A percentile compares a stretch with the other conserved stretches of the same genome.
phyloP scores from a whole-genome alignment of 2,113 vertebrate species.

The Phalacrocorax pelagicus region DNA sequence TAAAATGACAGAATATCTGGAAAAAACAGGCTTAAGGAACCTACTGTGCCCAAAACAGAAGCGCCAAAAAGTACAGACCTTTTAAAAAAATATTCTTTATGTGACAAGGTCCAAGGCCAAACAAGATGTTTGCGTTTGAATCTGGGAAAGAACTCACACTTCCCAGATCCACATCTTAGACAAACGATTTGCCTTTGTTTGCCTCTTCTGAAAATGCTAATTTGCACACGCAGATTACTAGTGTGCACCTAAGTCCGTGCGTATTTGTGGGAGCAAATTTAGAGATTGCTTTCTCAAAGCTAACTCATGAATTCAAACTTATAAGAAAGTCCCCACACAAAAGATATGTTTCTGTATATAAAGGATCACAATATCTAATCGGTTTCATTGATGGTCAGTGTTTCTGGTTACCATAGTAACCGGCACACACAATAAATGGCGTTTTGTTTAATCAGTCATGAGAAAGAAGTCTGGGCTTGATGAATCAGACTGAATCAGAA shows the following conservation, averaged over 20 bases:
- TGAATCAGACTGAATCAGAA: constrained; percentile 55
- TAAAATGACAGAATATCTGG: neutral
- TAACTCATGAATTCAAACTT: neutral
- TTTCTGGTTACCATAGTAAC: constrained; percentile 25
- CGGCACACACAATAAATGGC: constrained; percentile 16
- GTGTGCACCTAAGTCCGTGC: neutral
- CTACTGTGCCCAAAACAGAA: neutral
- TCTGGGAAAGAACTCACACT: constrained; percentile 8
- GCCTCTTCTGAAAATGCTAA: constrained; percentile 25
- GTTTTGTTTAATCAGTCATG: constrained; percentile 58
- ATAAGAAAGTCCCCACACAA: neutral
- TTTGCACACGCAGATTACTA: neutral
- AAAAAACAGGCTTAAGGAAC: neutral
- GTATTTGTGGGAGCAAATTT: neutral
- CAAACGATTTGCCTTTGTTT: constrained; percentile 14
- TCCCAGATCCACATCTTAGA: constrained; percentile 3
- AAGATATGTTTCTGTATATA: constrained; percentile 8
- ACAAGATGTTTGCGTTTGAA: constrained; percentile 24
- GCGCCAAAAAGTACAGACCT: neutral
- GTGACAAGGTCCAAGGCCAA: constrained; percentile 24
- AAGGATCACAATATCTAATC: constrained; percentile 42
- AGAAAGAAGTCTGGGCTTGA: constrained; percentile 37
- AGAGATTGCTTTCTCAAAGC: constrained; percentile 4
- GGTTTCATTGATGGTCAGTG: constrained; percentile 38
- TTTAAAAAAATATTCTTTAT: neutral